Base-by-base conservation (phyloP, 2,797 vertebrate genomes). In the Siniperca undulata region DNA sequence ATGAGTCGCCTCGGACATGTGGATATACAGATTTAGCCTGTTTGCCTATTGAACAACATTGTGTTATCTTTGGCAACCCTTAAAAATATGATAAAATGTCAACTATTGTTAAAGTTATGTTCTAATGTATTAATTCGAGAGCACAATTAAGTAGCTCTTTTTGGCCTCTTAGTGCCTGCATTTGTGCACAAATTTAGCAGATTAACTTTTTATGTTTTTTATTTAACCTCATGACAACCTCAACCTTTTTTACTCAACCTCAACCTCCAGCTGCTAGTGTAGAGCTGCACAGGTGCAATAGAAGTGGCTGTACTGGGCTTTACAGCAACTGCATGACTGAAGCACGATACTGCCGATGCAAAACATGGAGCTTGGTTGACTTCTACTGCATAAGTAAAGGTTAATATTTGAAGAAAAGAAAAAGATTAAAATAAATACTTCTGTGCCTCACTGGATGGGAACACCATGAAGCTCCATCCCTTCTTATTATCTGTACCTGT, bases 401-500 rank as follows among this genome's bases (percentile, higher is more conserved):
- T 27, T 58, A 20, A 13, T 44, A 42, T 70, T 53, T 42, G 20
- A n/a, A 52, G 36, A 55, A 34, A 9, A 36, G 13, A 24, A 16
- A 42, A 64, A 42, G 5, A 3, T 22, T 0, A 22, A 20, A 20
- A 34, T 42, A 44, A 44, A 14, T 44, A 44, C 1, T 8, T 19
- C 2, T n/a, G 27, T 13, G 6, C 52, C 48, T 19, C 17, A 22
- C 24, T 50, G 34, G 19, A 67, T 50, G 8, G 11, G 36, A 70
- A 48, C 7, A 44, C 24, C 16, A 24, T 5, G 8, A 44, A 30
- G 30, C 30, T 30, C 44, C 24, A 50, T 59, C 36, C n/a, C n/a
- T 67, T 27, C 24, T 19, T 44, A 36, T 74, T 64, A 73, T 56
- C 62, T 71, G 50, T 27, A 40, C 70, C 56, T 74, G 73, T 40